These are phyloP conservation scores for Henricia sp. DNA, from an alignment of 53 echinoderm and acorn worm genomes.

Conservation along the genomic window DNA sequence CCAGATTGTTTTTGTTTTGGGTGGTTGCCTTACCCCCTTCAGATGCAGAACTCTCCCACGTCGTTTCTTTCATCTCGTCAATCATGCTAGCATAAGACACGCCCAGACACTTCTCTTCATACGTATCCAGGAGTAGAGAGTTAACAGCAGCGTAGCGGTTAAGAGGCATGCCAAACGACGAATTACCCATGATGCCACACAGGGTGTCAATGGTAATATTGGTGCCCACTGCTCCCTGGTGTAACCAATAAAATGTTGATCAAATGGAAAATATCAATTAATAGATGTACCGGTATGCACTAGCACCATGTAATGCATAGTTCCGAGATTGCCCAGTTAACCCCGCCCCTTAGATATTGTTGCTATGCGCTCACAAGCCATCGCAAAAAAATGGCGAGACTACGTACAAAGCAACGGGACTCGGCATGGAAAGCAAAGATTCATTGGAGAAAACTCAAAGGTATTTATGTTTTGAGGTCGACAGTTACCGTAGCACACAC, in stretches of 20 bases:
- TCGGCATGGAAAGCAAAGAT: too few relatives aligned
- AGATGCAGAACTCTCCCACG: conserved; percentile 81
- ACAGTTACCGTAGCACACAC: too few relatives aligned
- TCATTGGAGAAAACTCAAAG: too few relatives aligned
- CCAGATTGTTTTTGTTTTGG: not conserved
- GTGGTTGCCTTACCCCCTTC: conserved; percentile 73
- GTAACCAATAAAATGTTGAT: conserved; percentile 1
- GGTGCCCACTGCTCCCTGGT: conserved; percentile 84
- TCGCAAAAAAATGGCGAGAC: too few relatives aligned
- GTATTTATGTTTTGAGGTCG: too few relatives aligned
- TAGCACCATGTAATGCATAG: too few relatives aligned
- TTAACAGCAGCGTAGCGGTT: conserved; percentile 82
- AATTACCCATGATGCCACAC: conserved; percentile 94
- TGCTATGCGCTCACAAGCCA: too few relatives aligned
- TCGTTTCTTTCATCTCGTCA: conserved; percentile 69
- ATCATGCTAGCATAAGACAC: conserved; percentile 78
- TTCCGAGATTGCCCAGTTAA: too few relatives aligned
- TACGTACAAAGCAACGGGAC: too few relatives aligned
- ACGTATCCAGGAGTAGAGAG: conserved; percentile 69
- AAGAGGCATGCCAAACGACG: conserved; percentile 48
- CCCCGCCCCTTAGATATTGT: too few relatives aligned
- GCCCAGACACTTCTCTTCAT: conserved; percentile 76
- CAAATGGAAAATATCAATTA: too few relatives aligned
- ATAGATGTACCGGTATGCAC: too few relatives aligned
- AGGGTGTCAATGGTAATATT: conserved; percentile 93